A percentile compares a stretch with the other conserved stretches of the same genome.
Conservation (phyloP, 1,140 invertebrate genomes). For the Meloidogyne hapla region DNA sequence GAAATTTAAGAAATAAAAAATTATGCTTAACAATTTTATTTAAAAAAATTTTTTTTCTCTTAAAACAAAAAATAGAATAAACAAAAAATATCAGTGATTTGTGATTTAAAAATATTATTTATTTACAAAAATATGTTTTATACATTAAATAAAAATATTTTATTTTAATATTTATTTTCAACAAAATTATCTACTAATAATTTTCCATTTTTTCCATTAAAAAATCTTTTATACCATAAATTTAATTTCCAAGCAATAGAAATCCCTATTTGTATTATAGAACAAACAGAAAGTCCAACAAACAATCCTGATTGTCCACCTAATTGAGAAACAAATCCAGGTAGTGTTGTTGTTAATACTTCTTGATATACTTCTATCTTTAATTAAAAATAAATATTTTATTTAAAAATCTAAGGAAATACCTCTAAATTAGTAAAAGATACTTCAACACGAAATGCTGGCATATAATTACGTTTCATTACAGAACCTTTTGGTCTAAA, state of each 20-base stretch:
- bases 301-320: slow-evolving; percentile 48
- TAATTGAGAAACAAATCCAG: slow-evolving; percentile 63
- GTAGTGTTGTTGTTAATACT: slow-evolving; percentile 58
- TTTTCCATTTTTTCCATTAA: neutral
- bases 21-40: too few species aligned
- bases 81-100: too few species aligned
- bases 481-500: slow-evolving; percentile 5
- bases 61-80: too few species aligned
- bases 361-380: slow-evolving; percentile 50
- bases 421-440: slow-evolving; percentile 25
- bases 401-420: neutral
- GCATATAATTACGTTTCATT: slow-evolving; percentile 1
- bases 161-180: too few species aligned
- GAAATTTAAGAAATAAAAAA: too few species aligned
- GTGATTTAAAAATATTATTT: too few species aligned
- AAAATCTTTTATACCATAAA: neutral
- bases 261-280: slow-evolving; percentile 26
- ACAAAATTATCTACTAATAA: too few species aligned
- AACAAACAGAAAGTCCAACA: slow-evolving; percentile 27
- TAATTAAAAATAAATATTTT: neutral
- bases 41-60: too few species aligned
- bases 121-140: too few species aligned
- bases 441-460: slow-evolving; percentile 17
- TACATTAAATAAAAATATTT: too few species aligned
- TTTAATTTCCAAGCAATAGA: slow-evolving; percentile 22